Percentiles rank a stretch among this genome's conserved stretches.
Evolutionary conservation across 2,113 vertebrate genomes (phyloP).

Genomic region (Tupaia chinensis): DNA sequence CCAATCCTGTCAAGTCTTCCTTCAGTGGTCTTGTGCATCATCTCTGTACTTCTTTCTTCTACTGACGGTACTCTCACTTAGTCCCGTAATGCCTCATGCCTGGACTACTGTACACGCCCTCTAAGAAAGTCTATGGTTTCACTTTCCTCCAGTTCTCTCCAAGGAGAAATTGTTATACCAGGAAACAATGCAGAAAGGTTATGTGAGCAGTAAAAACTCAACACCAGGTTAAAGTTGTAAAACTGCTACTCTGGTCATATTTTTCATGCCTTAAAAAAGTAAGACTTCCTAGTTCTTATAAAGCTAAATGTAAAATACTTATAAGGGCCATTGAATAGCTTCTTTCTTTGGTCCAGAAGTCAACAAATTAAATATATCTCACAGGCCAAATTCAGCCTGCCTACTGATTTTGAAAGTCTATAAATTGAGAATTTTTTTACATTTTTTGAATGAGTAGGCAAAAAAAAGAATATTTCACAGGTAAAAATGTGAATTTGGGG

Average conservation of each 20-base stretch:
- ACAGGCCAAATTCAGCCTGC: background rate
- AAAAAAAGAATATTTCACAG: background rate
- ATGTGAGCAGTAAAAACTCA: background rate
- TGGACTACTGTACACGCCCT: background rate
- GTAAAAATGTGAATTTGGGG: background rate
- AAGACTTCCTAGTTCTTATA: background rate
- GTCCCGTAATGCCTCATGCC: background rate
- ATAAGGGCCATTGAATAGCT: background rate
- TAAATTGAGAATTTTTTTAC: background rate
- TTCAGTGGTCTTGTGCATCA: background rate
- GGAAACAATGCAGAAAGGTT: constrained; percentile 17
- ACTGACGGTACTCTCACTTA: background rate
- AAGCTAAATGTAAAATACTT: background rate
- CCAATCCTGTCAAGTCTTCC: constrained; percentile 13
- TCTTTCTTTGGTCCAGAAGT: background rate
- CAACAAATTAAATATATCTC: background rate
- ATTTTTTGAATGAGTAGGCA: background rate
- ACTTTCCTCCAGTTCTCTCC: background rate
- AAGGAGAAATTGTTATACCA: constrained; percentile 30
- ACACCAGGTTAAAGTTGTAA: constrained; percentile 12
- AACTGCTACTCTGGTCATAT: background rate
- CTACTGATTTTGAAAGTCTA: background rate
- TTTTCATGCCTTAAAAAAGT: constrained; percentile 28
- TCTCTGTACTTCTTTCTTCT: background rate
- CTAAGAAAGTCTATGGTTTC: background rate